Evolutionary conservation across 2,797 vertebrate genomes (phyloP), one percentile per base, ranked within the genome.

Genomic region (Cottoperca gobio): DNA sequence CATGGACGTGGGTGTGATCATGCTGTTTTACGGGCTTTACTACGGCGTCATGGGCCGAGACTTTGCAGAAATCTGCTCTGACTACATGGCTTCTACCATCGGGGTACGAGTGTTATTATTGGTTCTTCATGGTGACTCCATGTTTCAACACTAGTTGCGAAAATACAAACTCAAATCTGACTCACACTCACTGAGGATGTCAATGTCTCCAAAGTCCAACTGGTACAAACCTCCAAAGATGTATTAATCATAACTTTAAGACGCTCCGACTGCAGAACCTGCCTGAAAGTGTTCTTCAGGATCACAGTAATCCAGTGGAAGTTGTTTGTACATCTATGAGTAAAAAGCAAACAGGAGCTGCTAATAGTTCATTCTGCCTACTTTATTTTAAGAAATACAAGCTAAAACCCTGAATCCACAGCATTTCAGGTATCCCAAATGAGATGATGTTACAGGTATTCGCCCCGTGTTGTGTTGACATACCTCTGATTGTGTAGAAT

Each of bases 41-140:
- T 95, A 92, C 2, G 90, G 92, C 19, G 88, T 92, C 43, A 93
- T 92, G 91, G 92, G 91, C 35, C 79, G 91, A 85, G 91, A 95
- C 81, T 95, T 94, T 6, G 92, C 94, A 21, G 94, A 94, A 63
- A 94, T 95, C 90, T 96, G 92, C 79, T 95, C 94, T 0, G 95
- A 95, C 87, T 94, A 89, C 84, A 93, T 93, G 94, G 93, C 92
- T 26, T 95, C 94, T 7, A 95, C 92, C 0, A 88, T 90, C 21
- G 92, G 94, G 86, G 82, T 92, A 81, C 21, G 58, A 19, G 19
- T 17, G 2, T 10, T 0, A 5, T 28, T 19, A 5, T 14, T 10
- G 3, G 55, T 16, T 8, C 7, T 8, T 24, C 14, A 14, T 40
- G 7, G 49, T 11, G 13, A 23, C 14, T 2, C 2, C 6, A 33